Conservation (phyloP, 2,888 invertebrate genomes). For the Cataglyphis rosenhaueri region DNA sequence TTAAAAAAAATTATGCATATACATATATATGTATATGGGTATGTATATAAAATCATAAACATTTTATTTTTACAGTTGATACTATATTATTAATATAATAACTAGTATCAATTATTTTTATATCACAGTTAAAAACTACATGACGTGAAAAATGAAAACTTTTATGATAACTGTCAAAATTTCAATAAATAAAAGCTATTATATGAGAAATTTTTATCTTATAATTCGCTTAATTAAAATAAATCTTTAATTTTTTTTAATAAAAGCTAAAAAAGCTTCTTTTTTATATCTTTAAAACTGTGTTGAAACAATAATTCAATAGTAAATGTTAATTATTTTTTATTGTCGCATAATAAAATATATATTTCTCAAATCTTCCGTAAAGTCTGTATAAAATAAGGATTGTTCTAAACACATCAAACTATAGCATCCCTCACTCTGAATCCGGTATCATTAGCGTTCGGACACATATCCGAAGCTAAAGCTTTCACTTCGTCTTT, state of each 20-base stretch:
- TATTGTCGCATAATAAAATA: not conserved
- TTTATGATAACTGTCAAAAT: too few species aligned
- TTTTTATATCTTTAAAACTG: too few species aligned
- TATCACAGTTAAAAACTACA: not conserved
- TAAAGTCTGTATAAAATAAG: not conserved
- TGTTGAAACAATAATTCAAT: not conserved
- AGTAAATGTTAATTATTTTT: not conserved
- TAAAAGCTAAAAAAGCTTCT: too few species aligned
- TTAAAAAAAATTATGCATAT: not conserved
- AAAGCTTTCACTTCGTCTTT: slow-evolving; percentile 77
- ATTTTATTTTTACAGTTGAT: not conserved
- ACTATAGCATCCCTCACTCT: slow-evolving; percentile 73
- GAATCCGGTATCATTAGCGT: slow-evolving; percentile 69
- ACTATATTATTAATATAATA: not conserved
- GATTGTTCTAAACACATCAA: slow-evolving; percentile 59
- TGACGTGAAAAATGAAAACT: too few species aligned
- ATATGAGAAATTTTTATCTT: too few species aligned
- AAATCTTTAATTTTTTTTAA: too few species aligned
- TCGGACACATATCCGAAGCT: slow-evolving; percentile 80
- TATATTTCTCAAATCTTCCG: not conserved
- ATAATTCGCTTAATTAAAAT: too few species aligned
- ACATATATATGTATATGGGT: not conserved
- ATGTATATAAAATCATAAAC: not conserved
- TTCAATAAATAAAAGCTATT: too few species aligned
- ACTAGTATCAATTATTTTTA: not conserved